Conservation (phyloP, 1,140 invertebrate genomes). For the Drosophila orosa region DNA sequence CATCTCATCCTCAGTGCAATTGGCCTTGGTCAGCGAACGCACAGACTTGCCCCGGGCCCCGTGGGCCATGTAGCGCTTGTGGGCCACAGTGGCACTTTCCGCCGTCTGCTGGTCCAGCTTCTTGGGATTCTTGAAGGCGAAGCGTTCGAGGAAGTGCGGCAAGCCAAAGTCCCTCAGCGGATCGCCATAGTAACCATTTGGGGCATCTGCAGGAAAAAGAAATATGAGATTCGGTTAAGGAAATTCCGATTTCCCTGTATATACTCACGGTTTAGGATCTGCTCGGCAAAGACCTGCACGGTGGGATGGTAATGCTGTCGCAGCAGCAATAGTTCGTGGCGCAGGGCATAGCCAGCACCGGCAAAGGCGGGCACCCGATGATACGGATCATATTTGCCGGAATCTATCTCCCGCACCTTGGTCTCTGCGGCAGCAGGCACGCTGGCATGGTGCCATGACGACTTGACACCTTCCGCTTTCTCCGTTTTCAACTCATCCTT, state of each 20-base stretch:
- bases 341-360: slow-evolving; percentile 88
- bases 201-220: slow-evolving; percentile 85
- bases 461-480: slow-evolving; percentile 18
- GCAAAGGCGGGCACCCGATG: slow-evolving; percentile 93
- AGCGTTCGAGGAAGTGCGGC: slow-evolving; percentile 95
- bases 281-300: slow-evolving; percentile 93
- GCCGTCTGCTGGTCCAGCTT: slow-evolving; percentile 85
- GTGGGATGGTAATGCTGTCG: slow-evolving; percentile 95
- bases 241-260: neutral
- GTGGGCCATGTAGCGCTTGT: slow-evolving; percentile 68
- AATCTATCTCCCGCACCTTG: slow-evolving; percentile 67
- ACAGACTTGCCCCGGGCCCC: slow-evolving; percentile 74
- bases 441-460: slow-evolving; percentile 75
- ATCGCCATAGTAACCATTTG: slow-evolving; percentile 94
- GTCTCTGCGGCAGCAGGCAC: slow-evolving; percentile 22
- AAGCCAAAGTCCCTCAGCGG: slow-evolving; percentile 96
- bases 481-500: neutral
- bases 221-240: neutral
- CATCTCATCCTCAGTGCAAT: slow-evolving; percentile 81
- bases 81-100: slow-evolving; percentile 51
- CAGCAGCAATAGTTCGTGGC: slow-evolving; percentile 90
- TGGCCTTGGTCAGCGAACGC: slow-evolving; percentile 66
- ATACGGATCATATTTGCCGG: slow-evolving; percentile 88
- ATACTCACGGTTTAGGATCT: slow-evolving; percentile 89
- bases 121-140: slow-evolving; percentile 98